Evolutionary conservation across 2,113 vertebrate genomes (phyloP), one percentile per base, ranked within the genome.

Genomic region (Penelope pileata): DNA sequence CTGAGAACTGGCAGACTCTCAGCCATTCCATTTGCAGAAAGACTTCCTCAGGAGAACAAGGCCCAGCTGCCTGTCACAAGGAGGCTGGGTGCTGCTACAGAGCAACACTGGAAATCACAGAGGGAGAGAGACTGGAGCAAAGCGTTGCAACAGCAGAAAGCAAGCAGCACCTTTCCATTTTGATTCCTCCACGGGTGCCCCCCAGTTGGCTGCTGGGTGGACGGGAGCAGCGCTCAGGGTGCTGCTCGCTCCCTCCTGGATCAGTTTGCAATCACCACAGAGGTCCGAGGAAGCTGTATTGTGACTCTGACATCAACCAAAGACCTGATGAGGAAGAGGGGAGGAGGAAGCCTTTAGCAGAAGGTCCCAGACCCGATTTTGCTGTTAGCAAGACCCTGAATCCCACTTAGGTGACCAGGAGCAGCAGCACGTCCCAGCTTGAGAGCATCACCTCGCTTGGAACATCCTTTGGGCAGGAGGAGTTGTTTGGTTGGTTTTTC

Each of bases 231-330:
- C 23, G 26, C 64, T 64, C 50, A 13, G 21, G 24, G 67, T 36
- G 42, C 42, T 42, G 42, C 30, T 42, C 1, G 1, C 32, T 58
- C 8, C 0, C 26, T 34, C 64, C 17, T 1, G 2, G 19, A 38
- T 58, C 50, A 5, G 21, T 58, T 58, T 50, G 17, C 43, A 73
- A 64, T 58, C 3, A 11, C 21, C 51, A 12, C 15, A n/a, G n/a
- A 56, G 30, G 13, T 27, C 30, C 27, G 43, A 42, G 30, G 77
- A 50, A 27, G 36, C 14, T 16, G 15, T 23, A 6, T 18, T 58
- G 8, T 58, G 76, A 36, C 10, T 50, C 36, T 27, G 36, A 5
- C 59, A 16, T 4, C 16, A 50, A 58, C 36, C 16, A 43, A 58
- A 50, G 36, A 58, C 8, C 32, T 21, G 24, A 27, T 34, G 75